A percentile compares a stretch with the other conserved stretches of the same genome.
These are phyloP conservation scores for Cephus spinipes DNA, from an alignment of 2,888 invertebrate genomes.

Conservation along the genomic window DNA sequence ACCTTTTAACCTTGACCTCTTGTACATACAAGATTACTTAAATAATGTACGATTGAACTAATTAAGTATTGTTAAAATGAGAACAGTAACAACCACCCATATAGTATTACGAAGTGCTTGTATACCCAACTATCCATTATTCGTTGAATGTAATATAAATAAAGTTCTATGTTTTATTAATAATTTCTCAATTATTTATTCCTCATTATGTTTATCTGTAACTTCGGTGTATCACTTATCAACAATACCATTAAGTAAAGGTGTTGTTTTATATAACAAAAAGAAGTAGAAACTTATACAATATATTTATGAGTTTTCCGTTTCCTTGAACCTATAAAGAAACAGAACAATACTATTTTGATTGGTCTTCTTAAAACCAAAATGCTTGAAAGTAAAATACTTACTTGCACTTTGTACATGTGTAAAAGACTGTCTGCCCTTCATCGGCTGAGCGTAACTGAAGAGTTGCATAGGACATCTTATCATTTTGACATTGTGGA, in stretches of 20 bases:
- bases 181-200: not conserved
- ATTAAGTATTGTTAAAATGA: slow-evolving; percentile 38
- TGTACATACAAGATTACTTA: slow-evolving; percentile 53
- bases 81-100: slow-evolving; percentile 35
- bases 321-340: slow-evolving; percentile 75
- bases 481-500: slow-evolving; percentile 87
- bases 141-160: slow-evolving; percentile 60
- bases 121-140: slow-evolving; percentile 52
- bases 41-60: slow-evolving; percentile 34
- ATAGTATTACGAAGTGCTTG: slow-evolving; percentile 40
- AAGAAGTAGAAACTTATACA: not conserved
- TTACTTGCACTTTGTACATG: slow-evolving; percentile 93
- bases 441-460: slow-evolving; percentile 98
- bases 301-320: slow-evolving; percentile 75
- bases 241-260: too few species aligned
- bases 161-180: slow-evolving; percentile 62
- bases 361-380: not conserved
- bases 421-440: slow-evolving; percentile 99
- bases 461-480: slow-evolving; percentile 95
- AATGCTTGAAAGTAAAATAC: slow-evolving; percentile 52
- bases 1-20: slow-evolving; percentile 45
- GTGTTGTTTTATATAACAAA: too few species aligned
- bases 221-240: too few species aligned
- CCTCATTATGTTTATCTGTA: too few species aligned
- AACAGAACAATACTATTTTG: not conserved